Percentiles rank a stretch among this genome's conserved stretches.
These are phyloP conservation scores for Danionella dracula DNA, from an alignment of 2,797 vertebrate species.

Conservation along the genomic window DNA sequence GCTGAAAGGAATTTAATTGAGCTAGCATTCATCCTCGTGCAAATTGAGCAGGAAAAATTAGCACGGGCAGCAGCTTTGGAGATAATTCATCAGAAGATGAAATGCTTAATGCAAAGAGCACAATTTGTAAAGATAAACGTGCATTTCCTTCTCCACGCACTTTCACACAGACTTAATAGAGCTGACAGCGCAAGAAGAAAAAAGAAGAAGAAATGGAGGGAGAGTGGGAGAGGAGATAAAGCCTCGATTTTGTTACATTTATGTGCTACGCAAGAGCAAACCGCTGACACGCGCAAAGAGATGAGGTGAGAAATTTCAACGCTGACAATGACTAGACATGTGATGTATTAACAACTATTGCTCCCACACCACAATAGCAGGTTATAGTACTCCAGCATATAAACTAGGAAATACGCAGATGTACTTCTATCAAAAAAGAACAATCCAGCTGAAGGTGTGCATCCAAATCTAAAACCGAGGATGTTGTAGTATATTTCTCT, in stretches of 20 bases:
- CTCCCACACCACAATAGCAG: slow-evolving; percentile 13
- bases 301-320: slow-evolving; percentile 28
- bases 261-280: slow-evolving; percentile 21
- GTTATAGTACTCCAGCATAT: neutral
- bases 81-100: slow-evolving; percentile 51
- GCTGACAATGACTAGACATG: slow-evolving; percentile 27
- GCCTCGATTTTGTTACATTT: slow-evolving; percentile 23
- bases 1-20: slow-evolving; percentile 42
- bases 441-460: neutral
- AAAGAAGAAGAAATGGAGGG: slow-evolving; percentile 9
- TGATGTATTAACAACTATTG: slow-evolving; percentile 16
- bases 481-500: neutral
- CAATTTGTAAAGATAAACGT: slow-evolving; percentile 52
- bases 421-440: neutral
- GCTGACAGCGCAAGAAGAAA: slow-evolving; percentile 47
- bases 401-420: neutral
- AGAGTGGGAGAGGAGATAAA: slow-evolving; percentile 42
- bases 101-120: slow-evolving; percentile 46
- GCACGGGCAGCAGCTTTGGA: slow-evolving; percentile 40
- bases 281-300: slow-evolving; percentile 15
- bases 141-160: slow-evolving; percentile 36
- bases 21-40: slow-evolving; percentile 29
- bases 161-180: slow-evolving; percentile 43
- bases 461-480: neutral
- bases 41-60: slow-evolving; percentile 39